Evolutionary conservation across 2,113 vertebrate genomes (phyloP), one percentile per base, ranked within the genome.

Genomic region (Campylomormyrus tamandua): DNA sequence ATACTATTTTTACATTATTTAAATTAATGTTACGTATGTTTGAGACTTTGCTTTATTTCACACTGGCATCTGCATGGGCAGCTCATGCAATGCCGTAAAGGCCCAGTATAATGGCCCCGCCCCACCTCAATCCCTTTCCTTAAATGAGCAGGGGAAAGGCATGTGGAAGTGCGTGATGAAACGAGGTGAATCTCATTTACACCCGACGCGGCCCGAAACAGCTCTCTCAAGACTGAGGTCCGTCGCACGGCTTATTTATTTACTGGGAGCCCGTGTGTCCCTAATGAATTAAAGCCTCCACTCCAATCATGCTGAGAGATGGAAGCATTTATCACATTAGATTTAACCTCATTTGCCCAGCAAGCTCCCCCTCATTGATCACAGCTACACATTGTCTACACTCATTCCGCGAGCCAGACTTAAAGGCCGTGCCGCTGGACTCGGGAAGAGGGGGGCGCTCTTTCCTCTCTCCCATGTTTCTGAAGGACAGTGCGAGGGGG

Each of bases 311-410:
- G 88, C 90, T 93, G 92, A 93, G 92, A 93, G 93, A 93, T 93
- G 92, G 92, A 91, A 90, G 91, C 88, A 89, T 93, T 93, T 93
- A 93, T 93, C 92, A 93, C 92, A 92, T 93, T 93, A 93, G 92
- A 93, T 92, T 92, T 93, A 93, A 93, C 93, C 91, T 93, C 91
- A 92, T 93, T 91, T 92, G 90, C 91, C 92, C 87, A 91, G 90
- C 92, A 90, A 91, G 90, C n/a, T 90, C 90, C 90, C 86, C 66
- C 52, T 91, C 92, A 92, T 93, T 93, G 93, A 93, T 93, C 92
- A 92, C 92, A 88, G 89, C 91, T 89, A 93, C 91, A 92, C 92
- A 91, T 92, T 92, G 93, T 93, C 92, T 90, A 90, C 89, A 77
- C 90, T 91, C 92, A 92, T 92, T 93, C 90, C 83, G 89, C 86